A percentile compares a stretch with the other conserved stretches of the same genome.
phyloP scores from a whole-genome alignment of 2,888 invertebrate genomes.

The Zelleria hepariella region DNA sequence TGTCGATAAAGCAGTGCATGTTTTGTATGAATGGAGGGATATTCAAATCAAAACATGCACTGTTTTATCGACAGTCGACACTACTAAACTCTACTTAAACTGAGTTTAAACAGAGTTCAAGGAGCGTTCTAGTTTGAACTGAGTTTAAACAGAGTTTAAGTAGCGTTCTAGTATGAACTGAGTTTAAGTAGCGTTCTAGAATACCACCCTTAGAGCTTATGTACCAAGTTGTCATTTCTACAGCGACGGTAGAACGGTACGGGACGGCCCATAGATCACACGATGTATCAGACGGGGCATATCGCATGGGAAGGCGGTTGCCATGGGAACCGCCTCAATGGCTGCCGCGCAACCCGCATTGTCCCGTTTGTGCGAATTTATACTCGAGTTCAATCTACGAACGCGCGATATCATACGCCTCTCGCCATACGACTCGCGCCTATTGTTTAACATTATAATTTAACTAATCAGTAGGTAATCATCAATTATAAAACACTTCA shows the following conservation, averaged over 20 bases:
- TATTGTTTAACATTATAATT: slow-evolving; percentile 16
- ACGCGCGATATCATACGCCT: not conserved
- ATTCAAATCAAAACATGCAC: too few relatives aligned
- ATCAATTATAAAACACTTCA: not conserved
- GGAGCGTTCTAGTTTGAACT: too few relatives aligned
- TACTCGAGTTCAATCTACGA: not conserved
- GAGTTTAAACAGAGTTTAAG: too few relatives aligned
- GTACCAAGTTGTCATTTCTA: not conserved
- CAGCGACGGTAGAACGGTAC: not conserved
- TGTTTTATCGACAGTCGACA: too few relatives aligned
- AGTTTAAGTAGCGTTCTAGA: too few relatives aligned
- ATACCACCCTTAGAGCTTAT: too few relatives aligned
- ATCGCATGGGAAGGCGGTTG: slow-evolving; percentile 18
- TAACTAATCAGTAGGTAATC: not conserved
- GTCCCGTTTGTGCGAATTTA: not conserved
- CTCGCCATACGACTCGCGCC: not conserved
- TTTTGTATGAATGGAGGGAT: too few relatives aligned
- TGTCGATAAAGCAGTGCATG: too few relatives aligned
- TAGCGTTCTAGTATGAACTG: too few relatives aligned
- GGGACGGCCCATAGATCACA: not conserved
- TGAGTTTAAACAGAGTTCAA: too few relatives aligned
- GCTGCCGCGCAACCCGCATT: slow-evolving; percentile 4
- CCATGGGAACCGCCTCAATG: slow-evolving; percentile 12
- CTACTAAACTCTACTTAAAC: too few relatives aligned
- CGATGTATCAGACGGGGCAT: not conserved